Evolutionary conservation across 2,797 vertebrate genomes (phyloP), one percentile per base, ranked within the genome.

Genomic region (Synanceia verrucosa): DNA sequence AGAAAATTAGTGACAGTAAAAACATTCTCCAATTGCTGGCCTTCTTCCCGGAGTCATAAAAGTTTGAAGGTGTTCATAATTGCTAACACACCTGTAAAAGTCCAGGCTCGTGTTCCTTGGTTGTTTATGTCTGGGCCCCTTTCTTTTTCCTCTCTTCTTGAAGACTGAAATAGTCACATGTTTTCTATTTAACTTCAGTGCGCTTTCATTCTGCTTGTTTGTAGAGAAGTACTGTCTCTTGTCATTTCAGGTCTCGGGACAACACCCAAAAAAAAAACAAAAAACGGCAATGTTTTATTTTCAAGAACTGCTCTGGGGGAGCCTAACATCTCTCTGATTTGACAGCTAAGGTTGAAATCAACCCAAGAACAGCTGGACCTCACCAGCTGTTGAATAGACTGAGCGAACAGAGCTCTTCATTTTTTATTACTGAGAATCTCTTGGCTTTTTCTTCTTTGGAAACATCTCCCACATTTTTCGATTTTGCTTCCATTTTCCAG

Each of bases 81-180:
- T 92, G 88, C 88, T 93, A 94, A 92, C 93, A 94, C 93, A 94
- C 93, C 93, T 95, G 92, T 93, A 91, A 88, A 78, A 75, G 83
- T 80, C 78, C 62, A 57, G 79, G 82, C 85, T 90, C 88, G 87
- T 88, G 85, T 92, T 90, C 69, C 86, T 66, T 79, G 67, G 71
- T 88, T 91, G 92, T 91, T 93, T 93, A 89, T 88, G 89, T 91
- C 78, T 74, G 86, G 84, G 79, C 88, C 87, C 80, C 65, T 23
- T 65, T 79, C 79, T 81, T 78, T 85, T 77, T 59, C 78, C 82
- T 86, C 62, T 84, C 68, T 73, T 72, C 65, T 76, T 61, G 56
- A 83, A 85, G 16, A 51, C 79, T 78, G 69, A 70, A 76, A 81
- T 51, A 65, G 77, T 89, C 92, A 92, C 80, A 86, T 91, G 91